phyloP scores from a whole-genome alignment of 2,113 vertebrate genomes.

The Sterrhoptilus dennistouni region DNA sequence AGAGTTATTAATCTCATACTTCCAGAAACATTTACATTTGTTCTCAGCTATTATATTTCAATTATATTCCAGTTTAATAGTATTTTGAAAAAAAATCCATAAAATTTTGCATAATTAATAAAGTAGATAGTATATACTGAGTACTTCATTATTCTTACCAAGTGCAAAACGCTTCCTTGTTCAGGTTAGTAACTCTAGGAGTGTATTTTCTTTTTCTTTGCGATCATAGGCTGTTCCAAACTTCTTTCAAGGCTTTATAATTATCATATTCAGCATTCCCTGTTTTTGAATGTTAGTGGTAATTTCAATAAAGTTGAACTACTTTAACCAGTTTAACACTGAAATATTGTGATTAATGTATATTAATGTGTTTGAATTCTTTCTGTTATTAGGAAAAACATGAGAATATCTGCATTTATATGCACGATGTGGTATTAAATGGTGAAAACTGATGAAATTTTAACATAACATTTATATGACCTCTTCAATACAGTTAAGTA shows the following conservation, averaged over 20 bases:
- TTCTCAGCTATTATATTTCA: not conserved
- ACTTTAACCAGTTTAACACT: not conserved
- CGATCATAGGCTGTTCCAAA: not conserved
- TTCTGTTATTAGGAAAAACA: not conserved
- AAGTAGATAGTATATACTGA: not conserved
- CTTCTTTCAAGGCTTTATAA: not conserved
- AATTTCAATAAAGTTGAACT: not conserved
- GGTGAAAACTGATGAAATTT: not conserved
- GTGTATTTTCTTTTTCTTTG: not conserved
- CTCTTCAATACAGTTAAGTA: not conserved
- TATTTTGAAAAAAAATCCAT: not conserved
- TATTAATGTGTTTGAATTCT: not conserved
- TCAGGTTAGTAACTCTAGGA: not conserved
- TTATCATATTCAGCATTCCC: not conserved
- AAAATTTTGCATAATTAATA: not conserved
- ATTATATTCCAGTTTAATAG: not conserved
- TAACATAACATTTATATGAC: not conserved
- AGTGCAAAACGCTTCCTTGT: not conserved
- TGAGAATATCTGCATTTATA: not conserved
- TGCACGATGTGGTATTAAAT: not conserved
- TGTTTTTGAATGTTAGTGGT: not conserved
- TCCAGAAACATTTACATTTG: not conserved
- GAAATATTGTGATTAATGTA: not conserved
- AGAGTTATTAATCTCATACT: not conserved
- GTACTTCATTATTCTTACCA: not conserved